phyloP scores from a whole-genome alignment of 2,797 vertebrate species.

The Anguilla anguilla region DNA sequence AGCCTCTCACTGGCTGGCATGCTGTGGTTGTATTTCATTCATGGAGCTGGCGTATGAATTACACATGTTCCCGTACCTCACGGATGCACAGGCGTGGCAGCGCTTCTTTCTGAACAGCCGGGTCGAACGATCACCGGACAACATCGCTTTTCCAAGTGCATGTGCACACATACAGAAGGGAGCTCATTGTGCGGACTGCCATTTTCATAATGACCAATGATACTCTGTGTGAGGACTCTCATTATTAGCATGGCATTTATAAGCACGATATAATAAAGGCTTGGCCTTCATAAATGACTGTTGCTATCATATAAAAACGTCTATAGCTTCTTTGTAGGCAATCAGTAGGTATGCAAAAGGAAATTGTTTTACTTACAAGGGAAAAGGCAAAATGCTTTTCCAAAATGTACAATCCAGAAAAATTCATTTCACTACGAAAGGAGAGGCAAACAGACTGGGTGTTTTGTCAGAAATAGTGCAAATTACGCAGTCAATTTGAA shows the following conservation, averaged over 20 bases:
- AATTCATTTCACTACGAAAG: neutral
- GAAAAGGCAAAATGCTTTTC: neutral
- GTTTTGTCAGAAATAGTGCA: neutral
- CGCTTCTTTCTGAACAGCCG: neutral
- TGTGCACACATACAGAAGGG: neutral
- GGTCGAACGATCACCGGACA: neutral
- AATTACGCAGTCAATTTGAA: neutral
- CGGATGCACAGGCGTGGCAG: neutral
- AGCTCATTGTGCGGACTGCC: neutral
- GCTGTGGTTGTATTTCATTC: constrained; percentile 40
- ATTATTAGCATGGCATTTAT: neutral
- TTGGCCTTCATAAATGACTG: neutral
- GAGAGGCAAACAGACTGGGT: neutral
- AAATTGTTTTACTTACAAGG: neutral
- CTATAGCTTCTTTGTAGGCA: neutral
- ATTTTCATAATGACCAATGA: neutral
- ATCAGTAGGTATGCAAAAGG: neutral
- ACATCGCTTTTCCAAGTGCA: no score
- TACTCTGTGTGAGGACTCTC: neutral
- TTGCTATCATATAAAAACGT: neutral
- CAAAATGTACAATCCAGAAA: neutral
- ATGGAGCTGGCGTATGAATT: constrained; percentile 37
- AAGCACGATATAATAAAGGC: neutral
- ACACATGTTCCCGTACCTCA: neutral
- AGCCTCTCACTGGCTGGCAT: constrained; percentile 42